Conservation (phyloP, 2,797 vertebrate species). For the Tapirus indicus region DNA sequence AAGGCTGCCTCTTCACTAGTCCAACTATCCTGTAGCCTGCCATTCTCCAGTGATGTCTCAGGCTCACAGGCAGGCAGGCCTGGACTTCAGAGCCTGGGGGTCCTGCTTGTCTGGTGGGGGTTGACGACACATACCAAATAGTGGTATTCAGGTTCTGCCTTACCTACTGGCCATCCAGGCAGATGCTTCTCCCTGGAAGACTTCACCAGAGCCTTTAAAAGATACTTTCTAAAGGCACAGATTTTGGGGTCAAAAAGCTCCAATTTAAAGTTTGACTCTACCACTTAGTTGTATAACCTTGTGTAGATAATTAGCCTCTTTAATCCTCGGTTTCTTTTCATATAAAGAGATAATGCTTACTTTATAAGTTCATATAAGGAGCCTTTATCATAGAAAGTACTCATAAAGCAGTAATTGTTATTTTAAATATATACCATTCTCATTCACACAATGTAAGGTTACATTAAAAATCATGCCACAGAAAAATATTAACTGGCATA, state of each 20-base stretch:
- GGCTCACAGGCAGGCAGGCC: background rate
- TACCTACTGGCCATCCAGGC: background rate
- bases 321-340: background rate
- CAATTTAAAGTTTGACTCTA: background rate
- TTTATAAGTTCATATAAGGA: background rate
- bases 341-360: background rate
- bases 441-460: background rate
- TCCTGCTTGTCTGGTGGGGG: background rate
- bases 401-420: background rate
- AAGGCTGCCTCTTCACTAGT: slow-evolving; percentile 5
- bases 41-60: background rate
- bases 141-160: background rate
- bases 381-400: background rate
- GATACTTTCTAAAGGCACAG: background rate
- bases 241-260: background rate
- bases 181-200: background rate
- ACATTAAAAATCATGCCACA: background rate
- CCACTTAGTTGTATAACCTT: background rate
- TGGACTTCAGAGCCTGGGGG: background rate
- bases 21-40: background rate
- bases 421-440: background rate
- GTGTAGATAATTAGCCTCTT: background rate
- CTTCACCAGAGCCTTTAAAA: background rate
- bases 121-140: background rate
- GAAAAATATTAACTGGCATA: background rate